Percentiles rank a stretch among this genome's conserved stretches.
phyloP scores from a whole-genome alignment of 2,888 invertebrate genomes.

The Drosophila lacicola region DNA sequence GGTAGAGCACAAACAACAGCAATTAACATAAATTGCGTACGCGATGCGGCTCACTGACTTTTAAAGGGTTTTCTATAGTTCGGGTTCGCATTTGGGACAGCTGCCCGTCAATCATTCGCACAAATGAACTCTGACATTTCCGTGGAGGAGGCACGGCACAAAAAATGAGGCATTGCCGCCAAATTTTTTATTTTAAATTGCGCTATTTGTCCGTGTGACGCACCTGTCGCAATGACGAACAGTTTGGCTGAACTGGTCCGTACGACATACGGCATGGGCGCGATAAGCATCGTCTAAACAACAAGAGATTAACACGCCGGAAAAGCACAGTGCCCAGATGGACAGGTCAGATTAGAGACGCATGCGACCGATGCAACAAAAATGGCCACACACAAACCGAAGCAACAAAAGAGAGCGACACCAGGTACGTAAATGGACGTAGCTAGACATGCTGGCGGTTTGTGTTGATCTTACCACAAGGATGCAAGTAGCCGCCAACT shows the following conservation, averaged over 20 bases:
- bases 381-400: conserved; percentile 43
- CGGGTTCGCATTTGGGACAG: conserved; percentile 38
- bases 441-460: conserved; percentile 35
- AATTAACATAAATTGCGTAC: conserved; percentile 70
- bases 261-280: conserved; percentile 38
- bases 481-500: conserved; percentile 32
- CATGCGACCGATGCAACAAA: conserved; percentile 8
- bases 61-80: conserved; percentile 47
- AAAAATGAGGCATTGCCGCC: conserved; percentile 6
- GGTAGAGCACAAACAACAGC: conserved; percentile 31
- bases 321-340: conserved; percentile 33
- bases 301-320: conserved; percentile 68
- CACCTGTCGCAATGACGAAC: conserved; percentile 64
- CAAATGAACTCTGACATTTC: conserved; percentile 67
- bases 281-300: conserved; percentile 65
- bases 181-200: conserved; percentile 10
- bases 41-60: conserved; percentile 61
- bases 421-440: conserved; percentile 32
- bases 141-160: conserved; percentile 9
- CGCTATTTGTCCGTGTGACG: conserved; percentile 28
- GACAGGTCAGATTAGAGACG: conserved; percentile 31
- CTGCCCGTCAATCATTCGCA: conserved; percentile 64
- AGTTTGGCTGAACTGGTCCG: conserved; percentile 12
- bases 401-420: conserved; percentile 8
- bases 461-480: conserved; percentile 41